Evolutionary conservation across 2,888 invertebrate genomes (phyloP), one percentile per base, ranked within the genome.

Genomic region (Spatulosminthurus flaviceps): DNA sequence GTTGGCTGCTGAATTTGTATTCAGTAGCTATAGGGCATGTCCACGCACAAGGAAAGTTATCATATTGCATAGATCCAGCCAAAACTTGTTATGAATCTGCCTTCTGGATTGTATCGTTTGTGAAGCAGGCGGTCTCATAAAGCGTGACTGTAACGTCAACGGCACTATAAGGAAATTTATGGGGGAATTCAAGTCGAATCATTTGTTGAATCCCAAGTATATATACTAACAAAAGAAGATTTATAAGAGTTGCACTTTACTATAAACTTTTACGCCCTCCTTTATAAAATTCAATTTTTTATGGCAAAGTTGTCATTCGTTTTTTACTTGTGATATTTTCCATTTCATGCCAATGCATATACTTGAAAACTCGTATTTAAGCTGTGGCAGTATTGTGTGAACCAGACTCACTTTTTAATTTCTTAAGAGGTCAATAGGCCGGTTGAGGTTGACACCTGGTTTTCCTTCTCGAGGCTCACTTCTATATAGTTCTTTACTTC

Each of bases 391-490:
- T 61, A 61, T 61, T 7, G 64, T 70, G 64, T 61, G 74, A 71
- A 79, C 41, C 73, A 81, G 79, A 77, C 77, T 80, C 79, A 79
- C 81, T 81, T 82, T 82, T 81, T 43, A 74, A 76, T 51, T 28
- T 42, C 60, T 79, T 74, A 74, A 51, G 83, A 81, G 84, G 83
- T 83, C 83, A 84, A 83, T 84, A 84, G 84, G 83, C 81, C 84
- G 82, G 79, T 81, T 77, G 75, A 77, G 67, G 60, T 61, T 41
- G 28, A 76, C 76, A 76, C 76, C 76, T 76, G 67, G 76, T 76
- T 76, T 76, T 76, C 41, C 76, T 66, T 76, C 76, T 69, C 26
- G 67, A n/a, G 76, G 69, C 28, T 1, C 22, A 26, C 34, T n/a
- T 67, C 28, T 41, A 7, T 41, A 9, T 9, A 9, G 13, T 41